Evolutionary conservation across 2,888 invertebrate species (phyloP).

Genomic region (Agrenia bidenticulata): DNA sequence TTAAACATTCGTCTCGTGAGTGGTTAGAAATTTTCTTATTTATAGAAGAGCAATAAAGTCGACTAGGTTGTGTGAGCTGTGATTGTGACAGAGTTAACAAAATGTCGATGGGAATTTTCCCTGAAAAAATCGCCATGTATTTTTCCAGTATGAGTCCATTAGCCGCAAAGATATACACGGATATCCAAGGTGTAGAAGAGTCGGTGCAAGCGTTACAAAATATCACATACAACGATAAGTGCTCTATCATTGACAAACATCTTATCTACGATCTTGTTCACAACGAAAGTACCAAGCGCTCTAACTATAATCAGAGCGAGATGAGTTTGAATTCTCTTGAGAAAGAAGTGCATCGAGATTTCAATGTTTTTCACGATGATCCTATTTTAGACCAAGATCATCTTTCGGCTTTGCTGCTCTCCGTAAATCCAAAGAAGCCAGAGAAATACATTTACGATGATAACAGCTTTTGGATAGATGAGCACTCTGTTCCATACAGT

Average conservation of each 20-base stretch:
- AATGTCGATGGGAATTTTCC: conserved; percentile 23
- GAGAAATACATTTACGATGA: conserved; percentile 52
- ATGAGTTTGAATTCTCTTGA: conserved; percentile 20
- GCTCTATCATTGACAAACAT: conserved; percentile 48
- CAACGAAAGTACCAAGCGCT: conserved; percentile 15
- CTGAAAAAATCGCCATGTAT: conserved; percentile 45
- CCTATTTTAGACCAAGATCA: conserved; percentile 47
- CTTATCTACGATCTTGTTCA: conserved; percentile 48
- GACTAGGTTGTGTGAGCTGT: no score
- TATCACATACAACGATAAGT: conserved; percentile 46
- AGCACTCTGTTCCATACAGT: conserved; percentile 48
- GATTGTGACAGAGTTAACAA: no score
- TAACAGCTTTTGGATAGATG: conserved; percentile 48
- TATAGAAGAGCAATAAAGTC: no score
- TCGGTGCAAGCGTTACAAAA: conserved; percentile 19
- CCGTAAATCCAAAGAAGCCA: conserved; percentile 48
- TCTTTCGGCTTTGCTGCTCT: conserved; percentile 39
- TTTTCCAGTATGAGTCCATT: conserved; percentile 50
- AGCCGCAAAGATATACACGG: conserved; percentile 46
- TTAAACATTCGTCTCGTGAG: no score
- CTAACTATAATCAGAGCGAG: conserved; percentile 20
- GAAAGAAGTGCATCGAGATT: conserved; percentile 22
- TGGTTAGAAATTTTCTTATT: no score
- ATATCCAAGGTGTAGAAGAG: conserved; percentile 45
- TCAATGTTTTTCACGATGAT: conserved; percentile 42